Percentiles rank a stretch among this genome's conserved stretches.
Conservation (phyloP, 2,888 invertebrate genomes). For the Cataglyphis cursor region DNA sequence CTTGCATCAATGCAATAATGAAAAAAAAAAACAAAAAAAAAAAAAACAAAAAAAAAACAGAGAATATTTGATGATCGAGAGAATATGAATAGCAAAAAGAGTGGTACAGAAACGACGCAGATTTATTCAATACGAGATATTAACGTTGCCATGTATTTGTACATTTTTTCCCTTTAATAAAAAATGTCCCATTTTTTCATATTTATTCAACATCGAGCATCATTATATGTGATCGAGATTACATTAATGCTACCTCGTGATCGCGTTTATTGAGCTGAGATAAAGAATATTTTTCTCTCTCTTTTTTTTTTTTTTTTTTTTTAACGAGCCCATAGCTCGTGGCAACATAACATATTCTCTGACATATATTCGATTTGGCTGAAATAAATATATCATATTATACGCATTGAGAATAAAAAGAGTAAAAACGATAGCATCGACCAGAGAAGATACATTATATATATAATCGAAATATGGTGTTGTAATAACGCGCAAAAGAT, state of each 20-base stretch:
- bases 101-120: slow-evolving; percentile 54
- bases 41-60: slow-evolving; percentile 77
- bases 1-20: slow-evolving; percentile 89
- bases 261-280: slow-evolving; percentile 44
- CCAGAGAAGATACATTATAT: slow-evolving; percentile 47
- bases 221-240: background rate
- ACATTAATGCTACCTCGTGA: background rate
- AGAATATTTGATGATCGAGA: slow-evolving; percentile 54
- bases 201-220: slow-evolving; percentile 10
- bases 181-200: background rate
- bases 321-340: slow-evolving; percentile 35
- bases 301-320: background rate
- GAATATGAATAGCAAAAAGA: slow-evolving; percentile 70
- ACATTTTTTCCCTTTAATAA: background rate
- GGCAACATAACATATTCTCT: slow-evolving; percentile 58
- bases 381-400: slow-evolving; percentile 87
- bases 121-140: slow-evolving; percentile 55
- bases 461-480: slow-evolving; percentile 34
- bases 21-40: slow-evolving; percentile 77
- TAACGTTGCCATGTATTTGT: slow-evolving; percentile 14
- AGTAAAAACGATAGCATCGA: slow-evolving; percentile 59
- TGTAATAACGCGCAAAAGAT: slow-evolving; percentile 10
- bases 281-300: slow-evolving; percentile 29
- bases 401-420: slow-evolving; percentile 80
- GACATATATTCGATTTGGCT: slow-evolving; percentile 60